phyloP scores from a whole-genome alignment of 2,113 vertebrate genomes.

The Clarias magur region DNA sequence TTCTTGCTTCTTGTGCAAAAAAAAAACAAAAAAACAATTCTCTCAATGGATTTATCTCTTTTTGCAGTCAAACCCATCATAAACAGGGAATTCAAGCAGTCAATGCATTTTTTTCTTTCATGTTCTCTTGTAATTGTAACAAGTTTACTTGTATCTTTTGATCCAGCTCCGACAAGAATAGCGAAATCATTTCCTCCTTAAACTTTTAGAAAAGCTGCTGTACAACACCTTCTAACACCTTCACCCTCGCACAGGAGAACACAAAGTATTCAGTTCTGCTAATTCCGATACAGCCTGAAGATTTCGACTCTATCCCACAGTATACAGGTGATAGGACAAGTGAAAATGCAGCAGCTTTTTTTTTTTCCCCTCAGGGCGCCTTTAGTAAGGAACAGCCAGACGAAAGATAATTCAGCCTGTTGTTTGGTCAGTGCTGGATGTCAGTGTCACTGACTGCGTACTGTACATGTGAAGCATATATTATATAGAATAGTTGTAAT shows the following conservation, averaged over 20 bases:
- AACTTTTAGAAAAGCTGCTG: neutral
- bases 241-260: neutral
- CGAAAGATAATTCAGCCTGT: slow-evolving; percentile 24
- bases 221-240: neutral
- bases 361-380: neutral
- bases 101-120: neutral
- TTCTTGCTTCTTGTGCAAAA: too few species aligned
- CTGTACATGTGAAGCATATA: too few species aligned
- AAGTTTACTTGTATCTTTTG: neutral
- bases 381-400: neutral
- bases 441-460: neutral
- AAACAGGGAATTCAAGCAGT: too few species aligned
- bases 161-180: neutral
- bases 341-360: neutral
- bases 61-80: too few species aligned
- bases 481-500: too few species aligned
- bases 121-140: neutral
- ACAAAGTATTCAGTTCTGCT: neutral
- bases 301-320: neutral
- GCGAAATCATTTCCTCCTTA: neutral
- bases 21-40: too few species aligned
- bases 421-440: neutral
- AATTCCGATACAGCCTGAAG: neutral
- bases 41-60: too few species aligned
- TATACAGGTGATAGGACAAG: neutral